Conservation (phyloP, 2,113 vertebrate genomes). For the Cinclus cinclus region DNA sequence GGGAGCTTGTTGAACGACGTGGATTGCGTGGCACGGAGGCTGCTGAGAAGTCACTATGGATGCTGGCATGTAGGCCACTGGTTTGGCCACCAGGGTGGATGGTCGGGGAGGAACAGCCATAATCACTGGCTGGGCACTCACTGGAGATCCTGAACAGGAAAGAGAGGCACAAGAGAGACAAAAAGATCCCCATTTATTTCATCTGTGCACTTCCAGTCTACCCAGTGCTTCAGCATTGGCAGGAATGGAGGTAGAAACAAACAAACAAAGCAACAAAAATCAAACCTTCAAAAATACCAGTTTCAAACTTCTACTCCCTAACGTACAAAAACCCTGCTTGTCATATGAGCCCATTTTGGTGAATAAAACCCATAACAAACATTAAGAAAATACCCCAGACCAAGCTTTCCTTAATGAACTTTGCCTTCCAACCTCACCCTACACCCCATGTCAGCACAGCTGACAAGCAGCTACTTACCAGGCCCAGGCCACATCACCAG, state of each 20-base stretch:
- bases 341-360: background rate
- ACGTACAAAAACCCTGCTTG: background rate
- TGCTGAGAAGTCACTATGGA: conserved; percentile 82
- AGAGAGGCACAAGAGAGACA: background rate
- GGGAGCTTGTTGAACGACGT: conserved; percentile 87
- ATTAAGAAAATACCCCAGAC: background rate
- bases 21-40: conserved; percentile 84
- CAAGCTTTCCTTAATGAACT: background rate
- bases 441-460: background rate
- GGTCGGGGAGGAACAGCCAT: conserved; percentile 90
- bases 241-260: background rate
- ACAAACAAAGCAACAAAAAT: background rate
- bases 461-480: background rate
- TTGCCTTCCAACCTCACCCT: background rate
- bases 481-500: background rate
- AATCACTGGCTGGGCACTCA: conserved; percentile 91
- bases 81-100: conserved; percentile 80
- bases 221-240: background rate
- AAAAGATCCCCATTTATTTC: background rate
- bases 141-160: conserved; percentile 84
- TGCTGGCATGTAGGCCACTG: conserved; percentile 87
- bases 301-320: background rate
- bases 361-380: background rate
- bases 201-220: background rate
- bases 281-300: background rate